Evolutionary conservation across 2,888 invertebrate genomes (phyloP).

Genomic region (Pediacus dermestoides): DNA sequence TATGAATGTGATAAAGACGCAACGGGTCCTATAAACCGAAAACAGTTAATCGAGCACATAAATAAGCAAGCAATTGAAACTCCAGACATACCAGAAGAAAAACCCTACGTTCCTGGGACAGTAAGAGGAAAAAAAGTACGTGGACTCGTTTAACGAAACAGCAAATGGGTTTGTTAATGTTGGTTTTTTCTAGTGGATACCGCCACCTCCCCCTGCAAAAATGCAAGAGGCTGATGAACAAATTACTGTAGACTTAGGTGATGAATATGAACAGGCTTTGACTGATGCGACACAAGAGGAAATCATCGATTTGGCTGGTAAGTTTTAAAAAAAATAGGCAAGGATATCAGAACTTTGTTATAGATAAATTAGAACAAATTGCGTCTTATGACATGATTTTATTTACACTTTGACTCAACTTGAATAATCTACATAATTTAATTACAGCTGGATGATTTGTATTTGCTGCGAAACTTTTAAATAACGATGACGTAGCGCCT

Average conservation of each 20-base stretch:
- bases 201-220: slow-evolving; percentile 68
- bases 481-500: no score
- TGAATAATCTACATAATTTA: no score
- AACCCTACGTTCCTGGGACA: slow-evolving; percentile 88
- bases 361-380: no score
- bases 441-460: no score
- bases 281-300: slow-evolving; percentile 87
- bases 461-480: no score
- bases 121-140: slow-evolving; percentile 86
- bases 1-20: slow-evolving; percentile 94
- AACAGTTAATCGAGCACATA: slow-evolving; percentile 92
- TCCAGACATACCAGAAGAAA: slow-evolving; percentile 93
- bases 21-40: slow-evolving; percentile 93
- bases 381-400: no score
- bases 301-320: slow-evolving; percentile 96
- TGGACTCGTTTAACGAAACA: slow-evolving; percentile 19
- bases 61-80: slow-evolving; percentile 98
- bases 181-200: slow-evolving; percentile 66
- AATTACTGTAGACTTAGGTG: slow-evolving; percentile 88
- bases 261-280: slow-evolving; percentile 91
- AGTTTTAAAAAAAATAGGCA: no score
- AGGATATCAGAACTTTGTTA: no score
- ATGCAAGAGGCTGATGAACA: slow-evolving; percentile 84
- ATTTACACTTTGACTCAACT: no score
- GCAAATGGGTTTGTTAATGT: slow-evolving; percentile 5